These are phyloP conservation scores for Physella acuta DNA, from an alignment of 1,140 invertebrate genomes.

Conservation along the genomic window DNA sequence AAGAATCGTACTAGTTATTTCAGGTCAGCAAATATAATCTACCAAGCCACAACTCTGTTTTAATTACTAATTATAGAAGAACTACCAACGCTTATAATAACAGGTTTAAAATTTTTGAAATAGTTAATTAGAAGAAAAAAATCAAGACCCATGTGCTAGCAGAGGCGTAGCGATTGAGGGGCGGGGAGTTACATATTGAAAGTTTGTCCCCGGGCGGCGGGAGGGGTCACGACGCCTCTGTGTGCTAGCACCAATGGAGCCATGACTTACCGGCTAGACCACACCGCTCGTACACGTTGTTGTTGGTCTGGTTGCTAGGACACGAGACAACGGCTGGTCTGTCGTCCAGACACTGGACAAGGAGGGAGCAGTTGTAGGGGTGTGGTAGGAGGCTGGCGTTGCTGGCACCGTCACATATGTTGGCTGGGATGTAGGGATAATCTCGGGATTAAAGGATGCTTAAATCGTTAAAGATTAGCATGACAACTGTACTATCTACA, in stretches of 20 bases:
- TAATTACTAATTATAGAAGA: not conserved
- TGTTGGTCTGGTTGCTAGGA: not conserved
- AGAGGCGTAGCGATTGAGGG: not conserved
- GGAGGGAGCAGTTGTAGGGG: not conserved
- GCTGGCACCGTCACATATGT: not conserved
- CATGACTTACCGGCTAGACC: not conserved
- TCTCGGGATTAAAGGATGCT: not conserved
- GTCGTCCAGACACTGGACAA: not conserved
- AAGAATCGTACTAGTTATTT: too few relatives aligned
- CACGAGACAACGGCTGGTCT: not conserved
- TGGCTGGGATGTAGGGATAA: not conserved
- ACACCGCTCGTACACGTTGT: not conserved
- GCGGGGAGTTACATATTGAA: not conserved
- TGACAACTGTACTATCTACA: not conserved
- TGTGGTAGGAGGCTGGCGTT: not conserved
- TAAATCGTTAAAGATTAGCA: not conserved
- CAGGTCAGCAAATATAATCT: too few relatives aligned
- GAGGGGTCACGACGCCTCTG: too few relatives aligned
- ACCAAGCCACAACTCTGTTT: too few relatives aligned
- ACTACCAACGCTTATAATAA: not conserved
- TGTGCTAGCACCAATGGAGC: not conserved
- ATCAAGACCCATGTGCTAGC: not conserved
- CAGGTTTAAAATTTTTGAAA: not conserved
- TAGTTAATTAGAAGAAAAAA: too few relatives aligned
- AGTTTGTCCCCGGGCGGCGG: not conserved